Evolutionary conservation across 2,888 invertebrate genomes (phyloP).

Genomic region (Phragmatobia fuliginosa): DNA sequence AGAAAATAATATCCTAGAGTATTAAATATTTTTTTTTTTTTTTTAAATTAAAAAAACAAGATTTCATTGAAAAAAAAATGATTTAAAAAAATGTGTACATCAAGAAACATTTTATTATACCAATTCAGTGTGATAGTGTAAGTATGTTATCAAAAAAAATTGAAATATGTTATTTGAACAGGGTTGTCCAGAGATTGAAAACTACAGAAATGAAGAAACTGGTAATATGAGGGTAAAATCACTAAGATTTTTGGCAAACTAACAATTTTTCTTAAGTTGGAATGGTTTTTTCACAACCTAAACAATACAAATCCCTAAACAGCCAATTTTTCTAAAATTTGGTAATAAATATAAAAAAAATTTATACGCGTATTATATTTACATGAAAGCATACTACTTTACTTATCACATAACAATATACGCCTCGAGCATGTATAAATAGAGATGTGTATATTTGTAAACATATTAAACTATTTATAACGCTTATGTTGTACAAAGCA

Average conservation of each 20-base stretch:
- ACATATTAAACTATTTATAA: constrained; percentile 11
- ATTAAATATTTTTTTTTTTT: too few species aligned
- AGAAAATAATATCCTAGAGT: neutral
- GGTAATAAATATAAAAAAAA: neutral
- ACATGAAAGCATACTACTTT: neutral
- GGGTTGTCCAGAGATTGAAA: neutral
- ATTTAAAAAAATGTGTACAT: neutral
- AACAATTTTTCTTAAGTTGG: neutral
- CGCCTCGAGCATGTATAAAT: constrained; percentile 11
- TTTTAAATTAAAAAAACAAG: too few species aligned
- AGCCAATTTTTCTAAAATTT: neutral
- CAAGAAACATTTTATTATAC: neutral
- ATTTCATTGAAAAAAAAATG: too few species aligned
- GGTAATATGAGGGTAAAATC: too few species aligned
- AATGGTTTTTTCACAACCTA: neutral
- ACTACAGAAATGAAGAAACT: neutral
- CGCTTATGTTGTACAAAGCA: constrained; percentile 16
- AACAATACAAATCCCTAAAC: neutral
- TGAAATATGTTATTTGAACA: neutral
- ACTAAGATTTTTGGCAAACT: too few species aligned
- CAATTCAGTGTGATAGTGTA: neutral
- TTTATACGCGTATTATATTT: neutral
- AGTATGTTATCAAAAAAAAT: neutral
- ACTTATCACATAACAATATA: constrained; percentile 20
- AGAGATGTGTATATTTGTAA: constrained; percentile 5